Percentiles rank a stretch among this genome's conserved stretches.
phyloP scores from a whole-genome alignment of 2,797 vertebrate genomes.

The Silurus lanzhouensis region DNA sequence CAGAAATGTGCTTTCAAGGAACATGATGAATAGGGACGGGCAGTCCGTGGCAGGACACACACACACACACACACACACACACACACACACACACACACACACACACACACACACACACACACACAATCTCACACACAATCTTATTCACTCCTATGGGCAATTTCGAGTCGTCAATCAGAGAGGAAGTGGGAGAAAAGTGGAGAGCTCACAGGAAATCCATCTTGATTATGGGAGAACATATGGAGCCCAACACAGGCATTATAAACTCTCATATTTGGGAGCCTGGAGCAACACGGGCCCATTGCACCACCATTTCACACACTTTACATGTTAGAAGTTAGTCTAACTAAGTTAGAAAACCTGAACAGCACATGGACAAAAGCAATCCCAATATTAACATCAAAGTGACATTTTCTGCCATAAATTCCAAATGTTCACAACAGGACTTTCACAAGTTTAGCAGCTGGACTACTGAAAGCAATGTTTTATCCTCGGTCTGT shows the following conservation, averaged over 20 bases:
- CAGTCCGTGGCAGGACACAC: background rate
- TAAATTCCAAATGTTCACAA: background rate
- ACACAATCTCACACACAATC: no score
- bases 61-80: background rate
- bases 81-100: background rate
- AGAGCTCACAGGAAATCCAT: background rate
- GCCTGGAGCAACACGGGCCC: background rate
- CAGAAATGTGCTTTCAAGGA: no score
- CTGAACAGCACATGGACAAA: background rate
- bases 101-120: no score
- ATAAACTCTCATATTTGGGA: background rate
- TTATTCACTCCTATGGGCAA: background rate
- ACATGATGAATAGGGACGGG: background rate
- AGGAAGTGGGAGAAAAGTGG: background rate
- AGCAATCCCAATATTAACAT: background rate
- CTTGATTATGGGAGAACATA: background rate
- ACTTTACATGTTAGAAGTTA: background rate
- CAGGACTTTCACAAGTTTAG: background rate
- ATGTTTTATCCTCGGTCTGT: background rate
- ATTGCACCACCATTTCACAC: background rate
- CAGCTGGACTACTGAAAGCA: background rate
- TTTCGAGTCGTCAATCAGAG: background rate
- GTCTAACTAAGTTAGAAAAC: background rate
- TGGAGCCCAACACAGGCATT: background rate
- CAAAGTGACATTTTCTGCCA: slow-evolving; percentile 1